Evolutionary conservation across 2,797 vertebrate genomes (phyloP).

Genomic region (Takifugu rubripes): DNA sequence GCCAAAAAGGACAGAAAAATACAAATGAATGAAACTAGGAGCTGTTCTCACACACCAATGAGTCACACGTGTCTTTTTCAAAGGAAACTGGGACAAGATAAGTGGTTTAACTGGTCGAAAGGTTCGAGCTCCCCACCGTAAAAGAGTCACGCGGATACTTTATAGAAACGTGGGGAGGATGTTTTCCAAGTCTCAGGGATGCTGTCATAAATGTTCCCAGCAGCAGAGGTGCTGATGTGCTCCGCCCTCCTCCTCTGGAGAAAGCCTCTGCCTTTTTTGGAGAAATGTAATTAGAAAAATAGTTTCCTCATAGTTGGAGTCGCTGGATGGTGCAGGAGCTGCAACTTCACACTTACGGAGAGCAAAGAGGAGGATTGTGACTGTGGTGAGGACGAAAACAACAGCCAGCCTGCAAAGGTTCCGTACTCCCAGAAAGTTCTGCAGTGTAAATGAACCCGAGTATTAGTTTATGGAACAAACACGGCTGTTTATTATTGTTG

Average conservation of each 20-base stretch:
- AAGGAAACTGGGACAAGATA: not conserved
- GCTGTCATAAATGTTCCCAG: slow-evolving; percentile 52
- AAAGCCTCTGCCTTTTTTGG: slow-evolving; percentile 32
- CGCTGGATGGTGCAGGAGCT: not conserved
- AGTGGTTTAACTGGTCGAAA: slow-evolving; percentile 6
- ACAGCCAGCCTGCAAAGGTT: not conserved
- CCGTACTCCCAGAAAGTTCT: not conserved
- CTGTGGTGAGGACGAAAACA: slow-evolving; percentile 2
- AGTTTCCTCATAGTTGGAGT: not conserved
- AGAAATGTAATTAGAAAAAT: slow-evolving; percentile 24
- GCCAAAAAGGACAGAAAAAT: not conserved
- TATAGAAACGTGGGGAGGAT: not conserved
- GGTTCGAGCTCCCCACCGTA: not conserved
- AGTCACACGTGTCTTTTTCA: not conserved
- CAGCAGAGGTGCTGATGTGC: not conserved
- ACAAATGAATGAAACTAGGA: slow-evolving; percentile 3
- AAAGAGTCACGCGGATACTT: not conserved
- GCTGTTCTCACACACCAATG: slow-evolving; percentile 2
- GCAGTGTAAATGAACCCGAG: not conserved
- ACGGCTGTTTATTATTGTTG: not conserved
- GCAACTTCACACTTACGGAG: not conserved
- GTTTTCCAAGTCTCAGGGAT: not conserved
- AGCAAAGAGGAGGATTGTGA: slow-evolving; percentile 3
- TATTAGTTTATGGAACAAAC: not conserved
- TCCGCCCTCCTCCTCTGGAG: not conserved